phyloP scores from a whole-genome alignment of 2,888 invertebrate species.

The Malthinus flaveolus region DNA sequence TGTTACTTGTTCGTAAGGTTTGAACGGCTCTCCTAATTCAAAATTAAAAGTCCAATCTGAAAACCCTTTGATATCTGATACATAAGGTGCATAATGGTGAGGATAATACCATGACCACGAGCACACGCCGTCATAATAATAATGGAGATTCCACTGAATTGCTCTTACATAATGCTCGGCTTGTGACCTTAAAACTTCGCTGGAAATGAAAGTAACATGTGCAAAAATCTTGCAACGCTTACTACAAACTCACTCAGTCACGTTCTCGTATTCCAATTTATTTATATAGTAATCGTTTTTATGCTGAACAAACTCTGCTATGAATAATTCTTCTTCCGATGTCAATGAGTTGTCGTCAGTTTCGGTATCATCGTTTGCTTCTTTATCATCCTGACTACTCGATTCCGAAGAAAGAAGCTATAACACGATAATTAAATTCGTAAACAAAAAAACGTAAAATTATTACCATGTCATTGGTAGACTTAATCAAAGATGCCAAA shows the following conservation, averaged over 20 bases:
- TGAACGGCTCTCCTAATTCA: constrained; percentile 83
- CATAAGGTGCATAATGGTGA: constrained; percentile 95
- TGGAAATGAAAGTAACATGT: constrained; percentile 48
- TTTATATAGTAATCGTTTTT: constrained; percentile 91
- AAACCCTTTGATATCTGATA: constrained; percentile 89
- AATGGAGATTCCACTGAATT: constrained; percentile 94
- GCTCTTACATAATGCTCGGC: constrained; percentile 90
- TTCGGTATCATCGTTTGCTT: constrained; percentile 24
- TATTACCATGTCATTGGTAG: constrained; percentile 64
- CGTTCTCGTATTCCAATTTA: constrained; percentile 79
- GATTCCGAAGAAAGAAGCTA: not conserved
- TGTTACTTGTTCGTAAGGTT: constrained; percentile 84
- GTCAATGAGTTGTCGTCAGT: constrained; percentile 15
- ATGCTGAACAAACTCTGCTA: constrained; percentile 78
- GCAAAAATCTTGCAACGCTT: not conserved
- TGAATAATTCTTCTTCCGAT: constrained; percentile 59
- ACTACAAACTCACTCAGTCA: constrained; percentile 68
- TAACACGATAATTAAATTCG: too few species aligned
- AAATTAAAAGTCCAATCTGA: constrained; percentile 72
- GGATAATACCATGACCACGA: constrained; percentile 99
- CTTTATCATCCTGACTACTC: constrained; percentile 6
- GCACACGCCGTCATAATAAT: constrained; percentile 95
- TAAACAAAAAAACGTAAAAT: not conserved
- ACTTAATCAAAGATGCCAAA: constrained; percentile 64
- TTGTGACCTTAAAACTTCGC: constrained; percentile 77